These are phyloP conservation scores for Drosophila barbarae DNA, from an alignment of 2,888 invertebrate genomes.

Conservation along the genomic window DNA sequence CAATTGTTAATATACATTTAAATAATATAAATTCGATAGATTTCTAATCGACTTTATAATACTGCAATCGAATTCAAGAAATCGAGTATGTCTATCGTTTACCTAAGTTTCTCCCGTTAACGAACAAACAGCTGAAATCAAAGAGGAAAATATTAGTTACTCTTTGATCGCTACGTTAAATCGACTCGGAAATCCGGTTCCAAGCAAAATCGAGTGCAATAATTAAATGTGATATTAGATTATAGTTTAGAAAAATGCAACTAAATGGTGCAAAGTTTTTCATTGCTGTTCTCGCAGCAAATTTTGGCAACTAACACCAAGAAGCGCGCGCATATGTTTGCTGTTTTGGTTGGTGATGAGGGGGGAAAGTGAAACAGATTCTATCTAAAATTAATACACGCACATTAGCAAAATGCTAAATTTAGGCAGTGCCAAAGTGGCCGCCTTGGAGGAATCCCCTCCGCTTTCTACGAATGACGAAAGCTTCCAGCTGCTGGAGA, in stretches of 20 bases:
- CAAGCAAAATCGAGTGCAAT: slow-evolving; percentile 4
- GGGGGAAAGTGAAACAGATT: slow-evolving; percentile 8
- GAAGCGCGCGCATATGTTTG: slow-evolving; percentile 16
- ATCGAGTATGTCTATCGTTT: too few relatives aligned
- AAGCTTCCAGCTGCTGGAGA: slow-evolving; percentile 7
- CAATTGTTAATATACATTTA: too few relatives aligned
- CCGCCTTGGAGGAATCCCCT: slow-evolving; percentile 29
- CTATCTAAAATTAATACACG: slow-evolving; percentile 26
- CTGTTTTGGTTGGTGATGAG: slow-evolving; percentile 17
- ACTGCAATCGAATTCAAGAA: too few relatives aligned
- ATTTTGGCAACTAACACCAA: slow-evolving; percentile 23
- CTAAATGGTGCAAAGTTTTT: slow-evolving; percentile 15
- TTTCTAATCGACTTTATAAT: too few relatives aligned
- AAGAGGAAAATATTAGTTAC: slow-evolving; percentile 1
- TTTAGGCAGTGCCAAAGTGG: slow-evolving; percentile 54
- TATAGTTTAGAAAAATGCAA: not conserved
- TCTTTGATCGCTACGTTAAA: not conserved
- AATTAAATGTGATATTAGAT: slow-evolving; percentile 19
- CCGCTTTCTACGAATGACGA: slow-evolving; percentile 17
- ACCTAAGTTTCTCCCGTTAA: too few relatives aligned
- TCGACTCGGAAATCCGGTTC: slow-evolving; percentile 1
- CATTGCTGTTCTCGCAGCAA: slow-evolving; percentile 22
- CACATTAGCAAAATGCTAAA: slow-evolving; percentile 59
- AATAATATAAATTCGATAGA: too few relatives aligned
- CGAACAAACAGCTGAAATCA: not conserved